A percentile compares a stretch with the other conserved stretches of the same genome.
Conservation (phyloP, 2,888 invertebrate genomes). For the Agrotis segetum region DNA sequence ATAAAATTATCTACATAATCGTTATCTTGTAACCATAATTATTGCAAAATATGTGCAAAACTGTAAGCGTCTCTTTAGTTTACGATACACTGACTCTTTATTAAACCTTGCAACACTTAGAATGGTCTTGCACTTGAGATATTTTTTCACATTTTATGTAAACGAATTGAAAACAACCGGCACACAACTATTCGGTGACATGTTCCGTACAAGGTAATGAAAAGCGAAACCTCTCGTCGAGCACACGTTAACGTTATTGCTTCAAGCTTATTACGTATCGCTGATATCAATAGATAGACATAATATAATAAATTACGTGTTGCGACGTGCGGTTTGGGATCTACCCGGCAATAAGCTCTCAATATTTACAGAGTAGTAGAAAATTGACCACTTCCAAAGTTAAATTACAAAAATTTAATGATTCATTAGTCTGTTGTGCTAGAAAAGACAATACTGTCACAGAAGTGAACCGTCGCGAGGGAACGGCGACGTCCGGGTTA, state of each 20-base stretch:
- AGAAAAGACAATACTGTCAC: conserved; percentile 85
- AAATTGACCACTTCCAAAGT: conserved; percentile 90
- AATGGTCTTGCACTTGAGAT: conserved; percentile 84
- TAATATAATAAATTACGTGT: conserved; percentile 82
- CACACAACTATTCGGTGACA: conserved; percentile 87
- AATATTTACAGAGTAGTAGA: conserved; percentile 90
- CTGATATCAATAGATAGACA: conserved; percentile 83
- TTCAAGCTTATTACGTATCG: conserved; percentile 88
- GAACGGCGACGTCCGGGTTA: conserved; percentile 52
- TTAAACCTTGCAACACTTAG: conserved; percentile 86
- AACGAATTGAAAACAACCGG: conserved; percentile 87
- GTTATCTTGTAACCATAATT: conserved; percentile 84
- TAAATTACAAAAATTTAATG: conserved; percentile 88
- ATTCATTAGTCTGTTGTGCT: conserved; percentile 85
- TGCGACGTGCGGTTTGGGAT: conserved; percentile 87
- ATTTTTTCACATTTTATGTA: conserved; percentile 81
- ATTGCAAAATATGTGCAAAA: conserved; percentile 90
- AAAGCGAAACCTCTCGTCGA: conserved; percentile 85
- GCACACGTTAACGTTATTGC: conserved; percentile 87
- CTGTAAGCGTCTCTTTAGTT: conserved; percentile 88
- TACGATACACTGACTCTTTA: conserved; percentile 87
- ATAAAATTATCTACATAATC: conserved; percentile 85
- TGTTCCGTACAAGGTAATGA: conserved; percentile 80
- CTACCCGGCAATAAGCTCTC: conserved; percentile 90
- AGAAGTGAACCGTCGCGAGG: conserved; percentile 72